These are phyloP conservation scores for Neodon shergylaensis DNA, from an alignment of 2,113 vertebrate genomes.

Conservation along the genomic window DNA sequence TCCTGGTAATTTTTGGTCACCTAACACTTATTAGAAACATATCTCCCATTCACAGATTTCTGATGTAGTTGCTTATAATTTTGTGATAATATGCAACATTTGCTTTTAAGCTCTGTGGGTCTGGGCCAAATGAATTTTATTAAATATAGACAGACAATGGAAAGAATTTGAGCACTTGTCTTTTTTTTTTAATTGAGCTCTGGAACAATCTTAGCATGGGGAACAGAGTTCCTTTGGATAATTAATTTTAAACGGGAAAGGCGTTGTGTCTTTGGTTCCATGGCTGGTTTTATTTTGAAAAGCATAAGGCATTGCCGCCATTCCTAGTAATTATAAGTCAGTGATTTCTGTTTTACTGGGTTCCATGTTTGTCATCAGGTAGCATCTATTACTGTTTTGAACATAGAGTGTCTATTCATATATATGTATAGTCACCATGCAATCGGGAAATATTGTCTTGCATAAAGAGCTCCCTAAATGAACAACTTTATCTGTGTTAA, in stretches of 20 bases:
- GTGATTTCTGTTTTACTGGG: conserved; percentile 12
- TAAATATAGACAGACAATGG: conserved; percentile 43
- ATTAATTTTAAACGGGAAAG: conserved; percentile 69
- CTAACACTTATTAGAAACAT: conserved; percentile 7
- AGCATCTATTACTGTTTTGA: conserved; percentile 57
- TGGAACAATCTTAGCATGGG: conserved; percentile 61
- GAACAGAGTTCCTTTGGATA: conserved; percentile 56
- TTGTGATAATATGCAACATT: conserved; percentile 53
- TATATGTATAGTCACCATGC: not conserved
- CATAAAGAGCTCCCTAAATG: conserved; percentile 65
- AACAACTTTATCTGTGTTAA: conserved; percentile 75
- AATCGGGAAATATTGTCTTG: conserved; percentile 34
- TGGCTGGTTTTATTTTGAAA: conserved; percentile 63
- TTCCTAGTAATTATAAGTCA: conserved; percentile 71
- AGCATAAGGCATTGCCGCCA: conserved; percentile 47
- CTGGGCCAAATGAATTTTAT: conserved; percentile 46
- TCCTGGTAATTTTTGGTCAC: conserved; percentile 16
- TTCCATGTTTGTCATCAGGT: conserved; percentile 52
- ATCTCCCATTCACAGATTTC: conserved; percentile 40
- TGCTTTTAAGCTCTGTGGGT: conserved; percentile 33
- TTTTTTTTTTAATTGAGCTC: conserved; percentile 31
- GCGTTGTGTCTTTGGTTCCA: conserved; percentile 60
- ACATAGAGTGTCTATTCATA: conserved; percentile 17
- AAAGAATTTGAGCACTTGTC: not conserved
- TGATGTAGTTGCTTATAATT: conserved; percentile 67